These are phyloP conservation scores for Petrophora chlorosata DNA, from an alignment of 2,888 invertebrate species.

Conservation along the genomic window DNA sequence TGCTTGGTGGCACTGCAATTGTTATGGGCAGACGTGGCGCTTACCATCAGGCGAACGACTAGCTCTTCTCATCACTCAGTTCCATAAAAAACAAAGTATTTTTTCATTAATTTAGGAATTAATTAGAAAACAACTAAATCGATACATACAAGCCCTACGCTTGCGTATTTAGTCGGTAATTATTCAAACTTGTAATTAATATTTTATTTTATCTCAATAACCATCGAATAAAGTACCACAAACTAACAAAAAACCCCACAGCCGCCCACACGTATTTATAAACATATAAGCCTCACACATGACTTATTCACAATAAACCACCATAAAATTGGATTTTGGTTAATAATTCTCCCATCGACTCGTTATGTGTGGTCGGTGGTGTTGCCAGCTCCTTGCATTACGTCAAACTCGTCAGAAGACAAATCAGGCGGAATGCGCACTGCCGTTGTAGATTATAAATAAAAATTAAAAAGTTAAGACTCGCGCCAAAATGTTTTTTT, in stretches of 20 bases:
- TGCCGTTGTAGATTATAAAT: constrained; percentile 45
- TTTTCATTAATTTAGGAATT: no score
- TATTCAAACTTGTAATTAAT: constrained; percentile 6
- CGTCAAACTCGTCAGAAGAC: constrained; percentile 64
- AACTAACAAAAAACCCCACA: constrained; percentile 14
- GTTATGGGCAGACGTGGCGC: no score
- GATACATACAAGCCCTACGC: no score
- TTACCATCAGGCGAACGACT: no score
- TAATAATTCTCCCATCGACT: constrained; percentile 49
- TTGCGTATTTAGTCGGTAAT: background rate
- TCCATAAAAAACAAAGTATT: no score
- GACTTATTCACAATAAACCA: constrained; percentile 54
- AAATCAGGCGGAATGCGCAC: constrained; percentile 59
- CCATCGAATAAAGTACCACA: constrained; percentile 17
- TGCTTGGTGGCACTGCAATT: no score
- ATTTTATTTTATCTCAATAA: constrained; percentile 11
- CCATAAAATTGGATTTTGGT: constrained; percentile 72
- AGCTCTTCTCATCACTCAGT: no score
- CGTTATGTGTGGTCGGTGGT: constrained; percentile 59
- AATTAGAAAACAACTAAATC: no score
- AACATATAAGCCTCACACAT: constrained; percentile 21
- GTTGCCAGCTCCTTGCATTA: constrained; percentile 68
- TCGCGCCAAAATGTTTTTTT: constrained; percentile 13
- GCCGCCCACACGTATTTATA: constrained; percentile 14
- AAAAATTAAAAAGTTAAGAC: constrained; percentile 40